Evolutionary conservation across 2,888 invertebrate species (phyloP), one percentile per base, ranked within the genome.

Genomic region (Lasioglossum lativentre): DNA sequence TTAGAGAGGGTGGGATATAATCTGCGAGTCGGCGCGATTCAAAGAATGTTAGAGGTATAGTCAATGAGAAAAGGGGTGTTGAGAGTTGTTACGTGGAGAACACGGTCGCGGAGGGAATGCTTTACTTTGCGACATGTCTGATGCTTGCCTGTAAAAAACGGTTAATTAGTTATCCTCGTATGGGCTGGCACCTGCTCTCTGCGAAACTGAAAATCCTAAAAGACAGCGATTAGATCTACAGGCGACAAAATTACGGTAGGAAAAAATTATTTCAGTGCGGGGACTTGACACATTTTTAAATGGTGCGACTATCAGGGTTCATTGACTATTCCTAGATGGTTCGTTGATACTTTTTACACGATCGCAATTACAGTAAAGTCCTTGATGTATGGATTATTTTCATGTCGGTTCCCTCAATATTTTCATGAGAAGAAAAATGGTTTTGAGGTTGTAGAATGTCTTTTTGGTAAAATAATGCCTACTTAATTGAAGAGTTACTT

Each of bases 111-210:
- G 40, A 52, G 27, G 75, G 82, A n/a, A 42, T 27, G 56, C 30
- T 73, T 79, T 23, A 56, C 52, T 75, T 45, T 30, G 66, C 34
- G 80, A 30, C 19, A 68, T 78, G 10, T 38, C n/a, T 52, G 75
- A 78, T 40, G 47, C 66, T 34, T 52, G 10, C 71, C 86, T 86
- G 86, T 27, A 86, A 86, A 86, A 82, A 76, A 85, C 66, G 82
- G 34, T 78, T 47, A 59, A 79, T 86, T 86, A 86, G 76, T 85
- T 47, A 8, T 34, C n/a, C 27, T 45, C 19, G 19, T 4, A 30
- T 23, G 27, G 23, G 78, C 14, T 14, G 70, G 2, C 16, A 40
- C 6, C 30, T 27, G 34, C 16, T 10, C 12, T 0, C 6, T 1
- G 38, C 23, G 71, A n/a, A 16, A 30, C 27, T 27, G 40, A 34